Conservation (phyloP, 2,113 vertebrate genomes). For the Bettongia penicillata region DNA sequence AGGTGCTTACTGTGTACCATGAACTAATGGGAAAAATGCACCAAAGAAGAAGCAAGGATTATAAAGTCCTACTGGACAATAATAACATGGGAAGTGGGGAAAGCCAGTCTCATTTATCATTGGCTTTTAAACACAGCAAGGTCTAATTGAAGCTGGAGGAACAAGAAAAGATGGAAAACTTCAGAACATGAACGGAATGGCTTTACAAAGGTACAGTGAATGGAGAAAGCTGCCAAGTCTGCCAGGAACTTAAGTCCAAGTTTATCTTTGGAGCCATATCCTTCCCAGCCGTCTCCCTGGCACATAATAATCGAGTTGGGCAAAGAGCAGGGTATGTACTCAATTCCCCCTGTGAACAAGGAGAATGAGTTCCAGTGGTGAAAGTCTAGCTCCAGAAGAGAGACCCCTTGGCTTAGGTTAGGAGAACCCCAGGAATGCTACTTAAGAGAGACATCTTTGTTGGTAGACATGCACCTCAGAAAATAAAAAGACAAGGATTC, state of each 20-base stretch:
- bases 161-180: background rate
- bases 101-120: background rate
- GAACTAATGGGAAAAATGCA: background rate
- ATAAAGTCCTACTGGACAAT: background rate
- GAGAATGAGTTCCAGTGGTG: background rate
- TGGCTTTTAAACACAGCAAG: background rate
- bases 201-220: background rate
- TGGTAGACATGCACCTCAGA: constrained; percentile 80
- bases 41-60: background rate
- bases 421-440: constrained; percentile 10
- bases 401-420: background rate
- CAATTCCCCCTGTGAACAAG: background rate
- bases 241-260: too few relatives aligned
- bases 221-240: background rate
- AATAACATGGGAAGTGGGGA: background rate
- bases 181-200: background rate
- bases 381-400: background rate
- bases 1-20: background rate
- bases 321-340: background rate
- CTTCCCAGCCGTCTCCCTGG: background rate
- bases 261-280: background rate
- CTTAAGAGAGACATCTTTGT: constrained; percentile 79
- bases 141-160: constrained; percentile 13
- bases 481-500: constrained; percentile 79
- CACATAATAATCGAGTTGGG: background rate